Base-by-base conservation (phyloP, 2,888 invertebrate genomes). In the Drosophila melanosoma region DNA sequence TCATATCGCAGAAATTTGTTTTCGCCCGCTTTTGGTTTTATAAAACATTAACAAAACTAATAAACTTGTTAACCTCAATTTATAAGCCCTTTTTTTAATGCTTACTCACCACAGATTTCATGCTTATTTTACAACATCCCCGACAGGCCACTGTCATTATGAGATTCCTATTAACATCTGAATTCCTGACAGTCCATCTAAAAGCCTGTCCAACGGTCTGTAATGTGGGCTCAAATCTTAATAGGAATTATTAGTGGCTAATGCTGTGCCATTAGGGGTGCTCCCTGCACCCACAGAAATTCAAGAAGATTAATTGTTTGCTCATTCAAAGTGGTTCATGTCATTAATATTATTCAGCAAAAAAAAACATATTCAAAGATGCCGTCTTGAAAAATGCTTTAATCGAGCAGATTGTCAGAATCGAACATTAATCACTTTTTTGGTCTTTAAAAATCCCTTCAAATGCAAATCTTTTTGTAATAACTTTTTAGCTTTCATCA, bases 251-350 rank as follows among this genome's bases (percentile, higher is more conserved):
- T 79, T 76, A 70, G 62, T 48, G 65, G 54, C 58, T 69, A 69
- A 69, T 74, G 61, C 35, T 32, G 38, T 38, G 58, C 17, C 42
- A 67, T 66, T 73, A 53, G 52, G 36, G 45, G 23, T n/a, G n/a
- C n/a, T n/a, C n/a, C n/a, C n/a, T n/a, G 33, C 17, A 51, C 35
- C 56, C 70, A 58, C 53, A 64, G 65, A 79, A 77, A 73, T 73
- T 76, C 81, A 70, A 72, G 63, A 82, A 87, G 86, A 86, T 86
- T 84, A 89, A 88, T 86, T 88, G 87, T 79, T 74, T 76, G 76
- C 58, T 42, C 76, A 80, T 79, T 74, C 74, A 74, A 74, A 72
- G 72, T 70, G 82, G 35, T 70, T 86, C 36, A 66, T 65, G 69
- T 81, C 86, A 86, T 89, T 89, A 88, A 86, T 86, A 79, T 81